Percentiles rank a stretch among this genome's conserved stretches.
Evolutionary conservation across 2,888 invertebrate genomes (phyloP).

Genomic region (Pterostichus niger): DNA sequence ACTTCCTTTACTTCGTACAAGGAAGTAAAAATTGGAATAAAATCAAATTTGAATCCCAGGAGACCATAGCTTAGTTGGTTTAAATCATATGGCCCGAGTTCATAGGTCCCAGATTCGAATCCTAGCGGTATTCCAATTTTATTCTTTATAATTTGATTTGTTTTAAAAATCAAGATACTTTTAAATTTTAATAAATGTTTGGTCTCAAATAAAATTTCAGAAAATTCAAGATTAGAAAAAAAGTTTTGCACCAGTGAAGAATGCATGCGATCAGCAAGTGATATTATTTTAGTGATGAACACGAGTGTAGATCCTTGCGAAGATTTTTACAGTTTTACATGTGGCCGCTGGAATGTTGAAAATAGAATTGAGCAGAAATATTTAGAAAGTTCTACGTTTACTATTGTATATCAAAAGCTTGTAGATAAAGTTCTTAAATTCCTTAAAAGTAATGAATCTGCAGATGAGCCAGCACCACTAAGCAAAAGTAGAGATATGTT

Average conservation of each 20-base stretch:
- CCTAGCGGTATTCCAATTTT: no score
- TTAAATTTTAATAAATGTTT: no score
- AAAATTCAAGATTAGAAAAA: no score
- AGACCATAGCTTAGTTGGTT: no score
- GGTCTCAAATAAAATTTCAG: no score
- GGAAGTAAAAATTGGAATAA: no score
- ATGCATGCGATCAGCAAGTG: slow-evolving; percentile 86
- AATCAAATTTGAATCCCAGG: no score
- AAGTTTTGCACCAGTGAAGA: slow-evolving; percentile 81
- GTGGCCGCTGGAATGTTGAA: slow-evolving; percentile 87
- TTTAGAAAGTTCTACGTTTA: slow-evolving; percentile 69
- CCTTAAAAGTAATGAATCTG: slow-evolving; percentile 79
- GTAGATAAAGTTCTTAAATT: slow-evolving; percentile 83
- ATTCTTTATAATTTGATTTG: no score
- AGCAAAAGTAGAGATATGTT: slow-evolving; percentile 85
- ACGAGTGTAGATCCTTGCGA: slow-evolving; percentile 86
- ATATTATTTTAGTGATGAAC: slow-evolving; percentile 87
- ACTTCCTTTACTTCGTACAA: no score
- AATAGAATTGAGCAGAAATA: slow-evolving; percentile 87
- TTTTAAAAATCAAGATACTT: no score
- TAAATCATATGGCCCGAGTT: no score
- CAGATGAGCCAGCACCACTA: slow-evolving; percentile 81
- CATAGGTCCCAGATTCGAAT: no score
- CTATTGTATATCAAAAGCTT: slow-evolving; percentile 76
- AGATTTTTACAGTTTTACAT: slow-evolving; percentile 88